These are phyloP conservation scores for Euzophera pinguis DNA, from an alignment of 2,888 invertebrate species.

Conservation along the genomic window DNA sequence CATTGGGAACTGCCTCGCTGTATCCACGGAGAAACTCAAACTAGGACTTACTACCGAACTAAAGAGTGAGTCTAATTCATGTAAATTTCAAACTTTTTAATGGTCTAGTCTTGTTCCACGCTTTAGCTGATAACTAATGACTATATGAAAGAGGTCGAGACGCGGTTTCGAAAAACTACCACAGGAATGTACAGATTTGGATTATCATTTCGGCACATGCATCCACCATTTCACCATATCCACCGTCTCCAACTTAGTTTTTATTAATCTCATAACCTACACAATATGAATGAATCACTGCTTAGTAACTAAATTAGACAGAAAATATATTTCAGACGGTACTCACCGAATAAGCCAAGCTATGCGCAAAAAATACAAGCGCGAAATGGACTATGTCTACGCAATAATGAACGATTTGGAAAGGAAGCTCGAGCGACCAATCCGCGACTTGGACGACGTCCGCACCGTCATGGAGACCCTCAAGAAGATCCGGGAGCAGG, in stretches of 20 bases:
- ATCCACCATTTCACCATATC: too few species aligned
- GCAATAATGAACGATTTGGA: conserved; percentile 96
- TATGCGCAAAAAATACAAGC: conserved; percentile 92
- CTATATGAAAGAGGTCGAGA: too few species aligned
- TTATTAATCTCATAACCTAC: too few species aligned
- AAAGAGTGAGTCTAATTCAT: conserved; percentile 80
- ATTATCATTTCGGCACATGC: too few species aligned
- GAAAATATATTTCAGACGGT: conserved; percentile 82
- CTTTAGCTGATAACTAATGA: too few species aligned
- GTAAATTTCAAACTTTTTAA: too few species aligned
- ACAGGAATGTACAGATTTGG: too few species aligned
- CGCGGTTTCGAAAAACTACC: too few species aligned
- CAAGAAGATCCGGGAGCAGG: conserved; percentile 95
- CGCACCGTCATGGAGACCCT: conserved; percentile 95
- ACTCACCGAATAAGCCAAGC: conserved; percentile 91
- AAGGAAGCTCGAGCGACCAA: conserved; percentile 91
- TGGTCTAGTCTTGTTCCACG: too few species aligned
- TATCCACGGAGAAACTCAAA: conserved; percentile 91
- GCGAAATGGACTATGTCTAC: conserved; percentile 96
- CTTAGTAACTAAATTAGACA: too few species aligned
- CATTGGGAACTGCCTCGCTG: conserved; percentile 86
- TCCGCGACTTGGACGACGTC: conserved; percentile 96
- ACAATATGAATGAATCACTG: too few species aligned
- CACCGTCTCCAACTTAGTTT: too few species aligned
- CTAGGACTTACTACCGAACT: conserved; percentile 91